Evolutionary conservation across 2,797 vertebrate genomes (phyloP), one percentile per base, ranked within the genome.

Genomic region (Lagodon rhomboides): DNA sequence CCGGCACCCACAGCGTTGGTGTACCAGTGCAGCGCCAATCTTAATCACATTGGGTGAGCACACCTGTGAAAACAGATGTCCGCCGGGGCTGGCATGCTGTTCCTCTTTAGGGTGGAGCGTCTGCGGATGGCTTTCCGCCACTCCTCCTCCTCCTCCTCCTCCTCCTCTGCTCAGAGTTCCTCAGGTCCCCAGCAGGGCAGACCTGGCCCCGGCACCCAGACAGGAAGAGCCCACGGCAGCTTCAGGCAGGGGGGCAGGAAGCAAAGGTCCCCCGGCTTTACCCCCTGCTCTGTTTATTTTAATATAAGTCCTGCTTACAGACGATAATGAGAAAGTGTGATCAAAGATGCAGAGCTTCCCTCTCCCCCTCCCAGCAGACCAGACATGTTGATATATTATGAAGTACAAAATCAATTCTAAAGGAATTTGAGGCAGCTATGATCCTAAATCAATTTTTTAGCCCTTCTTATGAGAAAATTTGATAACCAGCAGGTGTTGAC

Each of bases 51-150:
- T 83, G 87, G 84, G 83, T 80, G 84, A 92, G 89, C 77, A 85
- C 95, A 96, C 95, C 95, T 96, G 95, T 92, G 93, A 95, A 93
- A 95, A 94, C 95, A 96, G 95, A 96, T 95, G 95, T 95, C 94
- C 92, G 76, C 88, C 15, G 73, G 85, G 91, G 80, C 89, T 61
- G 84, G 77, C 91, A 73, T 90, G 91, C 93, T 92, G 92, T 92
- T 93, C 90, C 87, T 92, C 87, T 94, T 93, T 91, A 92, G 90
- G 89, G 82, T 67, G 83, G 81, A 83, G 84, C 25, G 85, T 91
- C 69, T 82, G 88, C 44, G 58, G 65, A 77, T 88, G 85, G 83
- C 83, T 82, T 69, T 67, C 66, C 16, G 22, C 79, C 82, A 51
- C 74, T 68, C 34, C 53, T 56, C 74, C 64, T 55, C 68, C 30